These are phyloP conservation scores for Agrotis exclamationis DNA, from an alignment of 2,888 invertebrate species.

Conservation along the genomic window DNA sequence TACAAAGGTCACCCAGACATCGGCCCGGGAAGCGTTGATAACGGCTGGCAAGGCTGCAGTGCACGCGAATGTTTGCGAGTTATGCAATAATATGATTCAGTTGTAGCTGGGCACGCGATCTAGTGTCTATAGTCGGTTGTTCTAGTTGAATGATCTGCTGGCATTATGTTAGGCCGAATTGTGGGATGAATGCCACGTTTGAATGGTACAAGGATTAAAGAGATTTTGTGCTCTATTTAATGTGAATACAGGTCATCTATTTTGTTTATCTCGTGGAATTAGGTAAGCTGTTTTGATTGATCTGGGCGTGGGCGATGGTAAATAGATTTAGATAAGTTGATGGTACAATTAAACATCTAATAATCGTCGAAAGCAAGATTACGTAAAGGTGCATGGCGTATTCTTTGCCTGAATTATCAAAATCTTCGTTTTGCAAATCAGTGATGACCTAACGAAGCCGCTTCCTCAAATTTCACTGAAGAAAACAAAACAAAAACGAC, in stretches of 20 bases:
- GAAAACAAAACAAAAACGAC: conserved; percentile 9
- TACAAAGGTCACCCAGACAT: conserved; percentile 87
- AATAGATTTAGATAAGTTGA: neutral
- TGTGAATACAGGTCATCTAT: conserved; percentile 15
- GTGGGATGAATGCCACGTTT: conserved; percentile 15
- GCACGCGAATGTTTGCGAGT: conserved; percentile 74
- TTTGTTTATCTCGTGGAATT: conserved; percentile 21
- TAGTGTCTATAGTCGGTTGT: conserved; percentile 36
- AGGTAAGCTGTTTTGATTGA: conserved; percentile 37
- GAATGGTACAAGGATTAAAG: conserved; percentile 17
- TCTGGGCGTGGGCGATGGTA: conserved; percentile 12
- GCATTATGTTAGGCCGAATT: conserved; percentile 38
- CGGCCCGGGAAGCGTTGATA: conserved; percentile 87
- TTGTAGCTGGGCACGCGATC: conserved; percentile 68
- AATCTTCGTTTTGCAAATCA: neutral
- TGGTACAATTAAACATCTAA: neutral
- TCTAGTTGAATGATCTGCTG: conserved; percentile 50
- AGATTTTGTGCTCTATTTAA: conserved; percentile 36
- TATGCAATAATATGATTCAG: conserved; percentile 73
- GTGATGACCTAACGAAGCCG: neutral
- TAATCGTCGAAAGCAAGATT: neutral
- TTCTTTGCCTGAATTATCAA: neutral
- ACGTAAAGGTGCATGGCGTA: neutral
- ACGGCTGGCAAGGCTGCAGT: conserved; percentile 84
- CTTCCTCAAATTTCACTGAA: neutral